These are phyloP conservation scores for Suillia variegata DNA, from an alignment of 2,888 invertebrate genomes.

Conservation along the genomic window DNA sequence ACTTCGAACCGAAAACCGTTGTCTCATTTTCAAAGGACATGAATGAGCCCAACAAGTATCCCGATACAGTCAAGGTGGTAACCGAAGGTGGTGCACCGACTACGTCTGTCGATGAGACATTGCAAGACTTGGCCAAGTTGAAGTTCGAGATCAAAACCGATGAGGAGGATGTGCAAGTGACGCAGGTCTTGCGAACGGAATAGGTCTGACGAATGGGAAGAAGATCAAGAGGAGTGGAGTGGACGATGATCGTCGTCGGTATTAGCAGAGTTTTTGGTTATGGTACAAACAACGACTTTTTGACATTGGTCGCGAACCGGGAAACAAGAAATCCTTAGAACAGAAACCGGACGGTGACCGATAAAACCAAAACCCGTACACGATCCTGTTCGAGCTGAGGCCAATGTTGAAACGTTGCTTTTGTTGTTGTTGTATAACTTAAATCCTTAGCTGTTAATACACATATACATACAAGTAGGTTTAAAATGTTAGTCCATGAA, in stretches of 20 bases:
- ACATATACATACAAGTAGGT: background rate
- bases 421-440: too few relatives aligned
- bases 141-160: constrained; percentile 57
- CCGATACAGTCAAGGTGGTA: constrained; percentile 51
- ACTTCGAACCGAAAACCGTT: constrained; percentile 52
- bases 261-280: background rate
- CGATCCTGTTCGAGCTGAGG: too few relatives aligned
- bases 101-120: constrained; percentile 33
- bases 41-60: constrained; percentile 55
- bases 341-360: too few relatives aligned
- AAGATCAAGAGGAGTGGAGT: background rate
- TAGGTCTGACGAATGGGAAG: constrained; percentile 20
- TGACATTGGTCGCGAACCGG: too few relatives aligned
- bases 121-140: constrained; percentile 51
- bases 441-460: too few relatives aligned
- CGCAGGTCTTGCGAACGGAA: constrained; percentile 43
- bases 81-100: constrained; percentile 26
- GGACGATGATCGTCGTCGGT: background rate
- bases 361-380: too few relatives aligned
- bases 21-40: constrained; percentile 57
- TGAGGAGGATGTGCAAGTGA: constrained; percentile 49
- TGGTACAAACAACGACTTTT: too few relatives aligned
- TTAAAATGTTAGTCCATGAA: constrained; percentile 23
- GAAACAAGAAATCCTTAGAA: too few relatives aligned
- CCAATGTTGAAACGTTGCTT: too few relatives aligned